A percentile compares a stretch with the other conserved stretches of the same genome.
phyloP scores from a whole-genome alignment of 2,888 invertebrate species.

The Torymus auratus region DNA sequence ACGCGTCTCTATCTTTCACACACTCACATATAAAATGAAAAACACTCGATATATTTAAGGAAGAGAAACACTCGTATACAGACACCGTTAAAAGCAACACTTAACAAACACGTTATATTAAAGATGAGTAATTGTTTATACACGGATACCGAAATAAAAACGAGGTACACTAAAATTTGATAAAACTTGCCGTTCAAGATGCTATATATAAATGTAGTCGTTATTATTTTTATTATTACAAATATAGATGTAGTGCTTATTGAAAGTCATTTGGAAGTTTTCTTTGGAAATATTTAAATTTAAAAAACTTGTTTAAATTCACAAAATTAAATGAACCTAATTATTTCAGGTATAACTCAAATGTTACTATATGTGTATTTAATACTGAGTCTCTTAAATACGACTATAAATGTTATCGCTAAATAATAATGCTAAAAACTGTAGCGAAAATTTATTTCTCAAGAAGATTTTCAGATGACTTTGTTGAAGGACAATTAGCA shows the following conservation, averaged over 20 bases:
- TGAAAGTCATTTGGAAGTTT: conserved; percentile 32
- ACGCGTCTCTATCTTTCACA: conserved; percentile 33
- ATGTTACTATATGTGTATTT: no score
- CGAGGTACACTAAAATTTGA: conserved; percentile 49
- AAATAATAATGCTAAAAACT: no score
- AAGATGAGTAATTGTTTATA: conserved; percentile 43
- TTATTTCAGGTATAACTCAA: no score
- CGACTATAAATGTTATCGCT: no score
- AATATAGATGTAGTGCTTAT: conserved; percentile 36
- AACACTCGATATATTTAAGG: conserved; percentile 28
- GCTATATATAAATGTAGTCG: conserved; percentile 50
- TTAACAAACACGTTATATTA: conserved; percentile 31
- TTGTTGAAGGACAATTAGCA: conserved; percentile 21
- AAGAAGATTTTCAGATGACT: conserved; percentile 41
- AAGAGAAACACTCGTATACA: conserved; percentile 34
- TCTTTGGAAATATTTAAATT: conserved; percentile 13
- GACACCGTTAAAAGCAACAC: conserved; percentile 42
- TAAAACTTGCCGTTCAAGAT: conserved; percentile 45
- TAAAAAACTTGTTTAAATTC: no score
- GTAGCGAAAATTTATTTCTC: not conserved
- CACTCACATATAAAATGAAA: conserved; percentile 5
- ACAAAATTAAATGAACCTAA: no score
- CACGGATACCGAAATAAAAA: conserved; percentile 49
- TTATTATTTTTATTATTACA: conserved; percentile 40
- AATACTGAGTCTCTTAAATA: no score